These are phyloP conservation scores for Chelonoidis abingdonii DNA, from an alignment of 2,113 vertebrate species.

Conservation along the genomic window DNA sequence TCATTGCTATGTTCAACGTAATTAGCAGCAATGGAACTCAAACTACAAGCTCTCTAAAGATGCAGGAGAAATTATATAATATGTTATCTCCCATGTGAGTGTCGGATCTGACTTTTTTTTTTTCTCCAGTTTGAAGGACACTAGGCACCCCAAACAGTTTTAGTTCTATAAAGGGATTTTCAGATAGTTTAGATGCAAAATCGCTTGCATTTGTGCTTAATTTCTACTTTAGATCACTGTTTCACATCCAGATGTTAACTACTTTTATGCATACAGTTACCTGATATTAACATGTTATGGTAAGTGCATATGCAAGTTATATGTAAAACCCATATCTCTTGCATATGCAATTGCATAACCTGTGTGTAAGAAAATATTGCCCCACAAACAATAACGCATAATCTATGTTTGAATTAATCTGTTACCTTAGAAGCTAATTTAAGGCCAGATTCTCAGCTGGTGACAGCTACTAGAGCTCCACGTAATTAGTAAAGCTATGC, in stretches of 20 bases:
- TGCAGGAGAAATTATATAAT: not conserved
- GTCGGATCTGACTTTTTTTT: not conserved
- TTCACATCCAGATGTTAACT: not conserved
- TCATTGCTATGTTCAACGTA: not conserved
- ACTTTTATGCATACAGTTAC: not conserved
- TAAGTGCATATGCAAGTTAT: not conserved
- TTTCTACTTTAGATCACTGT: not conserved
- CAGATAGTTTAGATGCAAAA: not conserved
- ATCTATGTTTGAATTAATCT: rapidly evolving
- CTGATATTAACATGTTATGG: rapidly evolving
- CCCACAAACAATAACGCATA: rapidly evolving
- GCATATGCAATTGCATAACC: not conserved
- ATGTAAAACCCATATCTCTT: rapidly evolving
- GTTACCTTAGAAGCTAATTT: not conserved
- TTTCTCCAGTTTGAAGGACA: not conserved
- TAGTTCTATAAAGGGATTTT: not conserved
- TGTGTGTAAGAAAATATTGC: rapidly evolving
- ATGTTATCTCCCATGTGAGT: not conserved
- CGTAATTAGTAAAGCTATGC: not conserved
- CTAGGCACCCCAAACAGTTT: not conserved
- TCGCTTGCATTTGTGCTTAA: not conserved
- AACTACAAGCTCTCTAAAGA: not conserved
- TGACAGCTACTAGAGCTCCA: not conserved
- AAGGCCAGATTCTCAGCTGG: not conserved
- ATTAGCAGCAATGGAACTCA: not conserved